phyloP scores from a whole-genome alignment of 2,797 vertebrate species.

The Poeciliopsis turneri region DNA sequence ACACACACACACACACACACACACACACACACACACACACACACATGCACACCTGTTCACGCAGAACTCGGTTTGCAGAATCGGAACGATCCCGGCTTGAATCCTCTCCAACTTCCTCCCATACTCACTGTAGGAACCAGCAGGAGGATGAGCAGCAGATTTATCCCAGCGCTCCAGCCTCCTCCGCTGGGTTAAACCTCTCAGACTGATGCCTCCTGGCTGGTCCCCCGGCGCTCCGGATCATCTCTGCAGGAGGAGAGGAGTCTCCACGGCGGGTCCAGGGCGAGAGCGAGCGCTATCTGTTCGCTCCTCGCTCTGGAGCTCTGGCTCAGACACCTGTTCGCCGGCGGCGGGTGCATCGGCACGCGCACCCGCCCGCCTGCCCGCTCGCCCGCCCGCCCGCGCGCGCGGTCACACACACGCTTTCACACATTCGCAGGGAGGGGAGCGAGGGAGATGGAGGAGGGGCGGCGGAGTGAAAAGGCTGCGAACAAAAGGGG shows the following conservation, averaged over 20 bases:
- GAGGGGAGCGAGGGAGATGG: slow-evolving; percentile 29
- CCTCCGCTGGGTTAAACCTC: slow-evolving; percentile 31
- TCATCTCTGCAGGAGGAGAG: slow-evolving; percentile 24
- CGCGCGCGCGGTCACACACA: neutral
- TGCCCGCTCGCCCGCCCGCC: too few relatives aligned
- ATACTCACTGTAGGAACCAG: slow-evolving; percentile 39
- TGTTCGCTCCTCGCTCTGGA: slow-evolving; percentile 24
- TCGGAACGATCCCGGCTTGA: slow-evolving; percentile 5
- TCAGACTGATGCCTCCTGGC: slow-evolving; percentile 38
- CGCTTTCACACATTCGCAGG: slow-evolving; percentile 1
- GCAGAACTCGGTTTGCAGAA: neutral
- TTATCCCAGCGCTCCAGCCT: slow-evolving; percentile 13
- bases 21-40: neutral
- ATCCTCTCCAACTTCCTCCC: slow-evolving; percentile 1
- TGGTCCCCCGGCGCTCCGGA: slow-evolving; percentile 18
- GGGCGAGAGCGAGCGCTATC: slow-evolving; percentile 4
- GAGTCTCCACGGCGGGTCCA: slow-evolving; percentile 14
- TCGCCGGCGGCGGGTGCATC: slow-evolving; percentile 38
- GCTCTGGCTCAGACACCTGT: slow-evolving; percentile 64
- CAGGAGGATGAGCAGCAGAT: slow-evolving; percentile 43
- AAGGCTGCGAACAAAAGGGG: slow-evolving; percentile 33
- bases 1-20: neutral
- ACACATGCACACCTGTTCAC: slow-evolving; percentile 4
- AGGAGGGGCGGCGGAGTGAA: slow-evolving; percentile 49
- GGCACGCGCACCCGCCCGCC: neutral